These are phyloP conservation scores for Lycaon pictus DNA, from an alignment of 2,113 vertebrate genomes.

Conservation along the genomic window DNA sequence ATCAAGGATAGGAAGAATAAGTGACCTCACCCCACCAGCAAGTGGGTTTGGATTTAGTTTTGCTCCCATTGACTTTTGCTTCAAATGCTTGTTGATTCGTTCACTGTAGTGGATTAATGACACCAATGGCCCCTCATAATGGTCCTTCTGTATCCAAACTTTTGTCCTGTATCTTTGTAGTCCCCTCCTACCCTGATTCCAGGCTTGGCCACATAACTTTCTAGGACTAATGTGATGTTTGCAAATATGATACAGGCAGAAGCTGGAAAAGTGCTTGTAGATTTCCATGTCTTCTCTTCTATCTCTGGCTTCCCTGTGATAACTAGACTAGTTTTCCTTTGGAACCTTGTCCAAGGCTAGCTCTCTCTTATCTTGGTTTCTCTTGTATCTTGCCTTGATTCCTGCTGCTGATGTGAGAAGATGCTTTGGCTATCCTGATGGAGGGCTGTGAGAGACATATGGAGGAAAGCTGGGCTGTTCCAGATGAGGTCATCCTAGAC, in stretches of 20 bases:
- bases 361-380: background rate
- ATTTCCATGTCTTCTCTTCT: background rate
- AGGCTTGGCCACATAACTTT: background rate
- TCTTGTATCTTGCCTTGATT: background rate
- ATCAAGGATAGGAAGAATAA: background rate
- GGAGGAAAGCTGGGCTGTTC: background rate
- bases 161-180: background rate
- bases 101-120: background rate
- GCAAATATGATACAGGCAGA: background rate
- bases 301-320: background rate
- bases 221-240: background rate
- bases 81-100: background rate
- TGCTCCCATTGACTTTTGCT: background rate
- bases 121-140: background rate
- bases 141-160: background rate
- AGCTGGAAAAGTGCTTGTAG: background rate
- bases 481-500: background rate
- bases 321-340: background rate
- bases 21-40: background rate
- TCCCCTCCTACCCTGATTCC: background rate
- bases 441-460: background rate
- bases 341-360: background rate
- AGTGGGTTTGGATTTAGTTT: background rate
- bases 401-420: background rate
- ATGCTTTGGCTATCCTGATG: background rate